Evolutionary conservation across 2,888 invertebrate genomes (phyloP).

Genomic region (Sceliomorpha sp.): DNA sequence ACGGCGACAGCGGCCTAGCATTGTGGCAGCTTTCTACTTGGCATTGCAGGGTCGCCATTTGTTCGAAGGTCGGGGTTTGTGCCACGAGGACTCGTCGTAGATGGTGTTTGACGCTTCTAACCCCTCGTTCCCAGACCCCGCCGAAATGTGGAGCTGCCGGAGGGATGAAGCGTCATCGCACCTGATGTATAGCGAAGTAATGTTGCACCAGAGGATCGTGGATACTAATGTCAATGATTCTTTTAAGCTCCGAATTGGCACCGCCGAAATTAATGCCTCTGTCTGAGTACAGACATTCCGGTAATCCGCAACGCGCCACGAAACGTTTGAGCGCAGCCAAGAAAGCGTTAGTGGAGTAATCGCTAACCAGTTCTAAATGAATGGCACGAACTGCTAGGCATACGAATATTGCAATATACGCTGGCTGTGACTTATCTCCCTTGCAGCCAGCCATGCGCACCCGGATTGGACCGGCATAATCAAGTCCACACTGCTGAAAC

Average conservation of each 20-base stretch:
- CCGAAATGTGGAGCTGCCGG: neutral
- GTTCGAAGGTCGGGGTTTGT: neutral
- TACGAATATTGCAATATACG: conserved; percentile 22
- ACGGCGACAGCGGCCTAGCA: neutral
- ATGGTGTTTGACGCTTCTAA: neutral
- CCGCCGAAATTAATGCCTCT: neutral
- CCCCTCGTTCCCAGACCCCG: conserved; percentile 1
- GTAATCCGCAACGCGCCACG: neutral
- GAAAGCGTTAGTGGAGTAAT: conserved; percentile 10
- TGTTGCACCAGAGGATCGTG: neutral
- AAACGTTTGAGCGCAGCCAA: conserved; percentile 7
- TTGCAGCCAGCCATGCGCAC: neutral
- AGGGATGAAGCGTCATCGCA: neutral
- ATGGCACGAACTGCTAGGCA: conserved; percentile 23
- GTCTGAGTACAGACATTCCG: neutral
- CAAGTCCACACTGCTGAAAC: conserved; percentile 19
- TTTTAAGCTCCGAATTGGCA: neutral
- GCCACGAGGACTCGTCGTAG: neutral
- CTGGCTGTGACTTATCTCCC: conserved; percentile 14
- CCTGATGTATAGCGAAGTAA: neutral
- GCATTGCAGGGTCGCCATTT: neutral
- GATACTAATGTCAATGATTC: no score
- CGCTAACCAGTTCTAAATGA: conserved; percentile 19
- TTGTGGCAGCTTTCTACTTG: conserved; percentile 2
- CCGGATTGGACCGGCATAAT: conserved; percentile 33